A percentile compares a stretch with the other conserved stretches of the same genome.
These are phyloP conservation scores for Monomorium pharaonis DNA, from an alignment of 1,140 invertebrate genomes.

Conservation along the genomic window DNA sequence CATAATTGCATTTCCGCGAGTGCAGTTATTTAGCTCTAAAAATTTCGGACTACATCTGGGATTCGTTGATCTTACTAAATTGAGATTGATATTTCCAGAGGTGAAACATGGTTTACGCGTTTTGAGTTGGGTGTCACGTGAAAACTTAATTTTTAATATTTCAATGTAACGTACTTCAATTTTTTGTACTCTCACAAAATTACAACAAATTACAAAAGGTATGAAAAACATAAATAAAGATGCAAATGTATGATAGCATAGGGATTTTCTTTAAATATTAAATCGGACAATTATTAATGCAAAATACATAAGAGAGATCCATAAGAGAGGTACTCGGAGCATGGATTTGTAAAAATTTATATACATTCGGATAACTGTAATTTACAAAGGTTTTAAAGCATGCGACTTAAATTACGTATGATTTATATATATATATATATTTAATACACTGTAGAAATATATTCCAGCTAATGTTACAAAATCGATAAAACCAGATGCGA, in stretches of 20 bases:
- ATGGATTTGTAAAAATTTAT: background rate
- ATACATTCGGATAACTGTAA: background rate
- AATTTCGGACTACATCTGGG: background rate
- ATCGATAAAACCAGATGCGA: slow-evolving; percentile 27
- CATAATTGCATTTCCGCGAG: slow-evolving; percentile 28
- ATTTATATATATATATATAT: background rate
- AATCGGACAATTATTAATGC: background rate
- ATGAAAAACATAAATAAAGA: too few relatives aligned
- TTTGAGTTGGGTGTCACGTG: background rate
- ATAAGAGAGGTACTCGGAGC: background rate
- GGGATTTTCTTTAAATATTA: background rate
- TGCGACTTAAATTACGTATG: background rate
- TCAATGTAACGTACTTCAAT: too few relatives aligned
- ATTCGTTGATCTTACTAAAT: background rate
- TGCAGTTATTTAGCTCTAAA: slow-evolving; percentile 3
- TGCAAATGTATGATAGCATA: too few relatives aligned
- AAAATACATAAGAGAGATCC: background rate
- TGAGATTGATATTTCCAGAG: background rate
- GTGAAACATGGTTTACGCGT: background rate
- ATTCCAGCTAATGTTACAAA: background rate
- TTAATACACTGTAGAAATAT: background rate
- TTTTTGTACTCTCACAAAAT: too few relatives aligned
- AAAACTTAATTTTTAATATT: background rate
- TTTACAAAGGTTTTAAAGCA: background rate
- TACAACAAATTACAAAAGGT: too few relatives aligned